phyloP scores from a whole-genome alignment of 2,888 invertebrate genomes.

The Drosophila dives region DNA sequence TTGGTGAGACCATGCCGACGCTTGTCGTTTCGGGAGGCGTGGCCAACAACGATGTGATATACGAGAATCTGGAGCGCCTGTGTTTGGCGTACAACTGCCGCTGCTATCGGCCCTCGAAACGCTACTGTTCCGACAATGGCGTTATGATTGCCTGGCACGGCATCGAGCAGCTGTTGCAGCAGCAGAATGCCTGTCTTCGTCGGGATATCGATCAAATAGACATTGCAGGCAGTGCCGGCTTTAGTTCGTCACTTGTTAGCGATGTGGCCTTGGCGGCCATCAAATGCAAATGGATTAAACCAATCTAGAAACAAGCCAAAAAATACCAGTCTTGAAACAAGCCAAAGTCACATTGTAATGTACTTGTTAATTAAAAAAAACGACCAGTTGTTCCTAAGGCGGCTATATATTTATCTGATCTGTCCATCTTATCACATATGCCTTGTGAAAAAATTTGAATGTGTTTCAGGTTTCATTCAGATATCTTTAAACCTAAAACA shows the following conservation, averaged over 20 bases:
- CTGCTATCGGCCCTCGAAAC: slow-evolving; percentile 91
- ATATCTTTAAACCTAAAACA: too few relatives aligned
- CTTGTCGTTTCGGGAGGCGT: slow-evolving; percentile 96
- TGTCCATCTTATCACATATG: not conserved
- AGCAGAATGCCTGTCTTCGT: slow-evolving; percentile 43
- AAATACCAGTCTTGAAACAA: not conserved
- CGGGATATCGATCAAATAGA: slow-evolving; percentile 86
- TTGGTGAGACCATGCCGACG: slow-evolving; percentile 86
- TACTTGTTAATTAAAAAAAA: not conserved
- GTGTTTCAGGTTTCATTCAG: not conserved
- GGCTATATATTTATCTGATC: not conserved
- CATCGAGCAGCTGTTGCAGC: slow-evolving; percentile 88
- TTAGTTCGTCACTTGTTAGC: slow-evolving; percentile 68
- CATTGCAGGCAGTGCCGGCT: slow-evolving; percentile 72
- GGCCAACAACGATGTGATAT: slow-evolving; percentile 95
- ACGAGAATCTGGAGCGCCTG: slow-evolving; percentile 88
- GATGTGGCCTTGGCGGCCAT: slow-evolving; percentile 74
- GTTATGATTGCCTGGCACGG: slow-evolving; percentile 99
- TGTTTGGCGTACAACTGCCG: slow-evolving; percentile 88
- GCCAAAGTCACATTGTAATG: not conserved
- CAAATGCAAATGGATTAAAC: slow-evolving; percentile 83
- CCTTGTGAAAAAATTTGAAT: not conserved
- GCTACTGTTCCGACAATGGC: slow-evolving; percentile 98
- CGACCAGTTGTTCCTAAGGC: not conserved
- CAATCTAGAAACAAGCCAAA: slow-evolving; percentile 24